Evolutionary conservation across 2,797 vertebrate genomes (phyloP).

Genomic region (Moxostoma hubbsi): DNA sequence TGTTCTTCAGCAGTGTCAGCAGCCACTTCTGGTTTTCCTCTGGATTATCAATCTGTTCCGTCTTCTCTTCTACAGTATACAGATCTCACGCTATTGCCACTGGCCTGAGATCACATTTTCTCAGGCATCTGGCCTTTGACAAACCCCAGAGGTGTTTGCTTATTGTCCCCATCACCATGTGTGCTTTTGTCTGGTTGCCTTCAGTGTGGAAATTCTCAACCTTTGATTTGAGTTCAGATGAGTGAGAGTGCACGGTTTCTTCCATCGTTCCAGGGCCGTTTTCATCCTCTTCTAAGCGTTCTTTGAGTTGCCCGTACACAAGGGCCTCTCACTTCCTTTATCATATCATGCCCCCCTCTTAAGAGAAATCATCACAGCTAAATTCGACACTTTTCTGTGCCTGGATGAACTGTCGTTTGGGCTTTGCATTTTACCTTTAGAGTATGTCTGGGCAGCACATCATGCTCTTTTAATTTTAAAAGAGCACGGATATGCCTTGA

Average conservation of each 20-base stretch:
- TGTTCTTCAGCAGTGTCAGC: conserved; percentile 23
- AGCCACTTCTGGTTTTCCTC: conserved; percentile 55
- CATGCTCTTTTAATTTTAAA: too few relatives aligned
- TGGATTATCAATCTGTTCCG: not conserved
- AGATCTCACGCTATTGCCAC: not conserved
- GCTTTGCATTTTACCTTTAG: too few relatives aligned
- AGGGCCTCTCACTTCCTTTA: conserved; percentile 26
- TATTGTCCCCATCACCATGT: not conserved
- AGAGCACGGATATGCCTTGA: too few relatives aligned
- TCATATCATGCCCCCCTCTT: conserved; percentile 17
- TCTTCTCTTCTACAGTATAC: conserved; percentile 2
- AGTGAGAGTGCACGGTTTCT: not conserved
- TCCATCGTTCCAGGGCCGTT: not conserved
- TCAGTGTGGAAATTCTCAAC: not conserved
- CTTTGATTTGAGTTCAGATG: conserved; percentile 6
- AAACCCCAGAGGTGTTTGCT: not conserved
- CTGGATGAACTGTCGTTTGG: too few relatives aligned
- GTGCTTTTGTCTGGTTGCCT: not conserved
- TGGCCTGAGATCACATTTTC: not conserved
- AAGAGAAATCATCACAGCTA: conserved; percentile 5
- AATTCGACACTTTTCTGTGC: not conserved
- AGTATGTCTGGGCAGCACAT: too few relatives aligned
- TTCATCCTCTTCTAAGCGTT: not conserved
- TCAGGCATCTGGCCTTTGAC: not conserved
- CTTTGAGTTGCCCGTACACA: not conserved